Evolutionary conservation across 1,140 invertebrate genomes (phyloP).

Genomic region (Chlorops oryzae): DNA sequence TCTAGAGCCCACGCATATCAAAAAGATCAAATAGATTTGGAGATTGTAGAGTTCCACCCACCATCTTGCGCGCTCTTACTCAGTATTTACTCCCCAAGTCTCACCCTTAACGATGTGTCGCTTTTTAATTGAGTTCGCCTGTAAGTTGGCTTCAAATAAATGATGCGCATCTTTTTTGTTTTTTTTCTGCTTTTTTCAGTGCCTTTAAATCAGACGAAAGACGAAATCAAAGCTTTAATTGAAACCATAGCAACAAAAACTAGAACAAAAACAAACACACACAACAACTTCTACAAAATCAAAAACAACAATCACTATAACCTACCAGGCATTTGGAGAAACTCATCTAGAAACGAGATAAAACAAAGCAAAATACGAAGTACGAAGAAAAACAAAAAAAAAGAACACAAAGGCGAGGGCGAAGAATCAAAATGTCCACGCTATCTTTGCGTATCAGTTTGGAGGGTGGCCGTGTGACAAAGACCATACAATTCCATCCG

Average conservation of each 20-base stretch:
- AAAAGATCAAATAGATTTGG: too few species aligned
- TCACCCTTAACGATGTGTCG: too few species aligned
- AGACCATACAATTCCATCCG: conserved; percentile 97
- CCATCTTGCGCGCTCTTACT: too few species aligned
- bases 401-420: neutral
- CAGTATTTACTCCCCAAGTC: too few species aligned
- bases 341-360: neutral
- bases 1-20: too few species aligned
- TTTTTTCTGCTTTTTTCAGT: conserved; percentile 24
- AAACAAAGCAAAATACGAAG: neutral
- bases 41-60: too few species aligned
- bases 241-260: conserved; percentile 27
- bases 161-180: too few species aligned
- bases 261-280: conserved; percentile 24
- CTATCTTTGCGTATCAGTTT: conserved; percentile 92
- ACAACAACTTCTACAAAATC: conserved; percentile 12
- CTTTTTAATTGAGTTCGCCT: too few species aligned
- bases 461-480: conserved; percentile 86
- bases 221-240: conserved; percentile 31
- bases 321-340: neutral
- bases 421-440: conserved; percentile 48
- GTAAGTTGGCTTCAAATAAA: too few species aligned
- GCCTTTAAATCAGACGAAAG: conserved; percentile 44
- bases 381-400: conserved; percentile 4
- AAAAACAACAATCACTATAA: conserved; percentile 10